Evolutionary conservation across 2,113 vertebrate genomes (phyloP).

Genomic region (Vombatus ursinus): DNA sequence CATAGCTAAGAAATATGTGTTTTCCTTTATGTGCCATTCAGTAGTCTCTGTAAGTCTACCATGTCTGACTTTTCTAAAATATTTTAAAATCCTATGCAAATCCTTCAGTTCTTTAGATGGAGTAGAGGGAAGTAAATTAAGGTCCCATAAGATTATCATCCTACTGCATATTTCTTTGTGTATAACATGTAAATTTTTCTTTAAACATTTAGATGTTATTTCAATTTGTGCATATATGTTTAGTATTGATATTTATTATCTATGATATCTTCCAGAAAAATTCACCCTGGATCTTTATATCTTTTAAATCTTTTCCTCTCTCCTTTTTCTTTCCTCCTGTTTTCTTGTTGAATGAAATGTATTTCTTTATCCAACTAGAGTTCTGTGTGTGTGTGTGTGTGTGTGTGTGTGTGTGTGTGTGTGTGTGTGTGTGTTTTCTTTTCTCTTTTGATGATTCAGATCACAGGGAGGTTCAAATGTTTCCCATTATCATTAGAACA

Average conservation of each 20-base stretch:
- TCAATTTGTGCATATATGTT: not conserved
- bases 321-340: no score
- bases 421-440: no score
- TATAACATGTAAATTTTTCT: not conserved
- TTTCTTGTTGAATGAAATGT: no score
- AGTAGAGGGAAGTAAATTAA: not conserved
- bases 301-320: no score
- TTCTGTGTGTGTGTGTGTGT: no score
- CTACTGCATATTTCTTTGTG: not conserved
- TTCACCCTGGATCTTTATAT: not conserved
- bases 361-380: no score
- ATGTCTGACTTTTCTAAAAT: not conserved
- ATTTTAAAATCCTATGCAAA: not conserved
- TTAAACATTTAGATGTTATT: not conserved
- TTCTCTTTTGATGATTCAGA: no score
- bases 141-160: no score
- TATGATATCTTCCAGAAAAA: not conserved
- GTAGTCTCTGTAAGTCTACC: not conserved
- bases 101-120: not conserved
- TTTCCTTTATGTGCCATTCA: not conserved
- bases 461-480: no score
- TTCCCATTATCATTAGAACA: no score
- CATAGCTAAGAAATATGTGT: not conserved
- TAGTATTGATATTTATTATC: not conserved
- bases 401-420: no score